A percentile compares a stretch with the other conserved stretches of the same genome.
phyloP scores from a whole-genome alignment of 2,888 invertebrate genomes.

The Litoditis marina region DNA sequence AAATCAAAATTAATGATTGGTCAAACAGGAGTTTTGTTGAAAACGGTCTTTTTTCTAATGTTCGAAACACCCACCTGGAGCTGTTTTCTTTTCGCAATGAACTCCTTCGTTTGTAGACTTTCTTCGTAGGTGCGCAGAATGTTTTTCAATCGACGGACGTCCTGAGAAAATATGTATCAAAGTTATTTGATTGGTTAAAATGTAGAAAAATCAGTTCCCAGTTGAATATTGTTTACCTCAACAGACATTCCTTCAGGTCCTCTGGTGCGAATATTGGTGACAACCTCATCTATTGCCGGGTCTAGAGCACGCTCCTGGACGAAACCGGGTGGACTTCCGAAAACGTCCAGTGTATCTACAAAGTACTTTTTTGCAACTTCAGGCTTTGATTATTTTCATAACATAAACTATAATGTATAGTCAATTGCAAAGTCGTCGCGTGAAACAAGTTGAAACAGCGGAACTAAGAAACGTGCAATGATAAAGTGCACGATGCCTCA shows the following conservation, averaged over 20 bases:
- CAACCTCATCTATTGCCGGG: constrained; percentile 37
- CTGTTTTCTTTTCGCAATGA: constrained; percentile 36
- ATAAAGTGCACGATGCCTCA: not conserved
- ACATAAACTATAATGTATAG: too few species aligned
- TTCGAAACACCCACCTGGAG: too few species aligned
- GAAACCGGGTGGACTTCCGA: constrained; percentile 32
- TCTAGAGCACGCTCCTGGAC: constrained; percentile 23
- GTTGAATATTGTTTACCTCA: constrained; percentile 19
- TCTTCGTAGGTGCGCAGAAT: constrained; percentile 43
- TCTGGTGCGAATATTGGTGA: constrained; percentile 30
- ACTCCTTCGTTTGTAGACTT: constrained; percentile 44
- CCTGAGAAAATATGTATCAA: constrained; percentile 17
- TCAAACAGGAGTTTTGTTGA: not conserved
- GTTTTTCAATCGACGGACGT: constrained; percentile 39
- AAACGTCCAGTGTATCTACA: not conserved
- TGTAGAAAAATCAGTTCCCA: not conserved
- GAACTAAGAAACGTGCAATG: not conserved
- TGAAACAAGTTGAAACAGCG: too few species aligned
- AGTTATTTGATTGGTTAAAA: not conserved
- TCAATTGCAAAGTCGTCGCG: too few species aligned
- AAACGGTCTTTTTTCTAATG: too few species aligned
- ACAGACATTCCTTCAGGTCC: constrained; percentile 29
- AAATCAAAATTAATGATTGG: not conserved
- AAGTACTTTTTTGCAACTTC: too few species aligned
- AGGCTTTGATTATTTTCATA: too few species aligned